Base-by-base conservation (phyloP, 2,888 invertebrate genomes). In the Nipponacmea schrenckii region DNA sequence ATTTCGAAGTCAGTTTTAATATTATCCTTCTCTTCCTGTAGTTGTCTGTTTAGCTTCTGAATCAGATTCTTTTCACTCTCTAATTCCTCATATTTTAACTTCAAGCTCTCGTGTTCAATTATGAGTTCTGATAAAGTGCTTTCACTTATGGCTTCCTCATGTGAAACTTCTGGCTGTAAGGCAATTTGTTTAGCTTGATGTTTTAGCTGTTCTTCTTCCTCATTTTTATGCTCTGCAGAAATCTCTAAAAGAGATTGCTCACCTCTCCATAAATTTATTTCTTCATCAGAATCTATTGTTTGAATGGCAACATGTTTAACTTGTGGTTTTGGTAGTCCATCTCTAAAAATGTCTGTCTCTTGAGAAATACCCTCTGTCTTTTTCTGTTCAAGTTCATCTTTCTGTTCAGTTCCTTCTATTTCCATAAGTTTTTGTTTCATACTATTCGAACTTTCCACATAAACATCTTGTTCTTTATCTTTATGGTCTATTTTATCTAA, bases 401-500 rank as follows among this genome's bases (percentile, higher is more conserved):
- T 69, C 12, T 62, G 20, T 10, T 79, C 67, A 39, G 73, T 71
- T 27, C 67, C 74, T 46, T 75, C 73, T 27, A 76, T 73, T 24
- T 74, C 75, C 17, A 68, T 62, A 14, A 77, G 27, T 14, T 69
- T 73, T 26, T 76, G 45, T 69, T 74, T 72, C 8, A 72, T 62
- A 5, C 20, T 62, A 17, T 64, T 62, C 8, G 72, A 14, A n/a
- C 71, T 66, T 0, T 67, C 48, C 62, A 72, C 67, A 63, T 67
- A 69, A 69, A 27, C 74, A 50, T 69, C 67, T 26, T 79, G 48
- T 64, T 76, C 71, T 68, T 76, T 66, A 64, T 80, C 77, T 67
- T 77, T 79, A 48, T 80, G 79, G 64, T 74, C 69, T 69, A 82
- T 79, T 12, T 81, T 20, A 20, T 79, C 74, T 65, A 77, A 45